Evolutionary conservation across 2,888 invertebrate species (phyloP), one percentile per base, ranked within the genome.

Genomic region (Drymonia ruficornis): DNA sequence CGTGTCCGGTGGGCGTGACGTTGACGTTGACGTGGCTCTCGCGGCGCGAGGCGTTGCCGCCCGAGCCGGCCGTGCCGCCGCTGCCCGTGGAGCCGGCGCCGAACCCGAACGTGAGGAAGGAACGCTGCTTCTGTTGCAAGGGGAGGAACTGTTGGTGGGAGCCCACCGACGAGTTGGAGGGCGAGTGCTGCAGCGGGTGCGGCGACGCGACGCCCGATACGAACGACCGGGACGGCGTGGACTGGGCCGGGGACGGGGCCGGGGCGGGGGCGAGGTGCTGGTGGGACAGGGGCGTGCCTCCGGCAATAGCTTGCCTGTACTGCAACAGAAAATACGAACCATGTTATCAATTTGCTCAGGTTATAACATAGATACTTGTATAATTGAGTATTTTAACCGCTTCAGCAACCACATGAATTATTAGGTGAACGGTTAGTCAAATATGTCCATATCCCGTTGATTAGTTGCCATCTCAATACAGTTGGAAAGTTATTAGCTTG

Each of bases 81-180:
- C 86, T 83, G 67, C 91, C 91, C 50, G 90, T 84, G 31, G 94
- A 94, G 67, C 95, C 96, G 70, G 96, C 97, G 68, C 97, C 98
- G 91, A 99, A 99, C 43, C 99, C 99, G 93, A 99, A 99, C 65
- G 99, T 99, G 75, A 99, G 96, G 94, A 99, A 99, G 71, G 99
- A 99, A 72, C 98, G 96, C 94, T 99, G 99, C 93, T 98, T 98
- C 96, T 98, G 97, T 96, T 97, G 98, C 80, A 98, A 94, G 79
- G 95, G 95, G 78, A 94, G 90, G 89, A 91, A 93, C 78, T 92
- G 93, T 80, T 89, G 83, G 74, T 91, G 91, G 66, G 91, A 91
- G 53, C 90, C 87, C 76, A 91, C 90, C 5, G 91, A 92, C 55
- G 92, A 90, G 77, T 89, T 91, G 51, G 91, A 87, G 49, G 93